Evolutionary conservation across 2,113 vertebrate species (phyloP).

Genomic region (Coptodon bakossiorum): DNA sequence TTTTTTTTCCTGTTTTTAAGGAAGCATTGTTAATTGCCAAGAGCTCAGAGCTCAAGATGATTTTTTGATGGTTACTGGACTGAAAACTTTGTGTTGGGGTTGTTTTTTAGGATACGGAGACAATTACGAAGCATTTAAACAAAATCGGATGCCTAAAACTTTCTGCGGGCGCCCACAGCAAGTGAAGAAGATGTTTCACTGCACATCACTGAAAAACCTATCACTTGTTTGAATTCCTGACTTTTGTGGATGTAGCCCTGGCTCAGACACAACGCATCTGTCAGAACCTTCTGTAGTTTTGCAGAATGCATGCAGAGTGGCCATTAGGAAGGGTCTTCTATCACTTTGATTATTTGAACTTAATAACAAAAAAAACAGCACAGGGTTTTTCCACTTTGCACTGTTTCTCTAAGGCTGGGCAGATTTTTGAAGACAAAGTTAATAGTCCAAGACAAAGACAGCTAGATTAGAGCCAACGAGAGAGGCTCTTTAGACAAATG

Average conservation of each 20-base stretch:
- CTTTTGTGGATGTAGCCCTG: background rate
- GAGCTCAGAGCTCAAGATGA: background rate
- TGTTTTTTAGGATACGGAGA: background rate
- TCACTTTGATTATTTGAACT: background rate
- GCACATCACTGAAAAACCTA: background rate
- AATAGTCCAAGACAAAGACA: background rate
- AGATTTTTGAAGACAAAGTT: background rate
- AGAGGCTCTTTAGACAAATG: background rate
- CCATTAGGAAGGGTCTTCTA: background rate
- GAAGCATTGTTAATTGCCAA: background rate
- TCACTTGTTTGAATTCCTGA: background rate
- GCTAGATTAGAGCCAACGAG: background rate
- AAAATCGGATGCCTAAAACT: background rate
- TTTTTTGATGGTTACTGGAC: background rate
- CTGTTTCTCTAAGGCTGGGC: background rate
- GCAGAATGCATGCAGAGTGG: background rate
- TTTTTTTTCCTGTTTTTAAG: background rate
- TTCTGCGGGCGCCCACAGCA: rapidly evolving
- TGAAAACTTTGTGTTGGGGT: background rate
- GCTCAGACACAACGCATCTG: background rate
- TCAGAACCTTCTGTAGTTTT: background rate
- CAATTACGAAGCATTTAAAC: background rate
- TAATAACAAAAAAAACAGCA: background rate
- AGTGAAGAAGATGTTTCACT: background rate
- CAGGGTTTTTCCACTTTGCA: background rate